Conservation (phyloP, 2,797 vertebrate genomes). For the Melanotaenia nigrans region DNA sequence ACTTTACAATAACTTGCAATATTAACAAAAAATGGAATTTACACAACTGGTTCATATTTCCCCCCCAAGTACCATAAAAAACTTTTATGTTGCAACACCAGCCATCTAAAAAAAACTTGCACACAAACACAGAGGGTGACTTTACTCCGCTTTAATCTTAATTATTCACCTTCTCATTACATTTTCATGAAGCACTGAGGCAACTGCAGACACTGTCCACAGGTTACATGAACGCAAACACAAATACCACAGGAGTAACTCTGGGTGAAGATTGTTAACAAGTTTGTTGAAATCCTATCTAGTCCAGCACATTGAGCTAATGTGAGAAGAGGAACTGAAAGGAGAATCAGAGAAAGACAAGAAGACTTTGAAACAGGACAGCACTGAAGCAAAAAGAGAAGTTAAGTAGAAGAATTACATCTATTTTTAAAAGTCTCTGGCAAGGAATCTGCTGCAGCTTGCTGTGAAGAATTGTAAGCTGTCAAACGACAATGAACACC, state of each 20-base stretch:
- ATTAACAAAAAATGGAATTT: background rate
- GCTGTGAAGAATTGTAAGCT: background rate
- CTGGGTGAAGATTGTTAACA: slow-evolving; percentile 7
- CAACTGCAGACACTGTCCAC: slow-evolving; percentile 49
- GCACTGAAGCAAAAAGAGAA: slow-evolving; percentile 9
- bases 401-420: slow-evolving; percentile 7
- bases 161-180: slow-evolving; percentile 75
- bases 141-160: slow-evolving; percentile 66
- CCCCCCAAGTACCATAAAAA: slow-evolving; percentile 5
- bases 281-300: slow-evolving; percentile 14
- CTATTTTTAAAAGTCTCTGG: background rate
- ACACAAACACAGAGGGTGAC: slow-evolving; percentile 46
- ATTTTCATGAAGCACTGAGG: slow-evolving; percentile 65
- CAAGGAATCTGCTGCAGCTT: background rate
- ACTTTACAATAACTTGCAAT: slow-evolving; percentile 3
- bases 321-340: slow-evolving; percentile 7
- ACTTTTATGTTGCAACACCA: background rate
- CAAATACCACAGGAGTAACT: slow-evolving; percentile 2
- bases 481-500: background rate
- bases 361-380: background rate
- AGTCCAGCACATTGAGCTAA: background rate
- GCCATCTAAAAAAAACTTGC: slow-evolving; percentile 18
- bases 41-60: background rate
- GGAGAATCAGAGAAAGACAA: slow-evolving; percentile 22
- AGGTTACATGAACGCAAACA: slow-evolving; percentile 22